Conservation (phyloP, 2,113 vertebrate genomes). For the Chamaetylas fuelleborni region DNA sequence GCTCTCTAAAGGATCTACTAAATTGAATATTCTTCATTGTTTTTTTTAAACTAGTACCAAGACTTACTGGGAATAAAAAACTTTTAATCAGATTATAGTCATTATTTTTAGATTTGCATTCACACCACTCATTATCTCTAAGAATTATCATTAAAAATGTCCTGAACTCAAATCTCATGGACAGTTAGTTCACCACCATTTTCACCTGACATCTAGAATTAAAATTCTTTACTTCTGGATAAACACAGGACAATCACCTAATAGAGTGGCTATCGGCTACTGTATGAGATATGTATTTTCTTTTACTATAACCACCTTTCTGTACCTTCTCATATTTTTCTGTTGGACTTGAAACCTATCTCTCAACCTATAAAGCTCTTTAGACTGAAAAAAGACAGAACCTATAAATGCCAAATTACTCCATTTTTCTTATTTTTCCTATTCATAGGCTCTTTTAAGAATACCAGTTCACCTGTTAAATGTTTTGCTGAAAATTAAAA, state of each 20-base stretch:
- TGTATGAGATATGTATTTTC: background rate
- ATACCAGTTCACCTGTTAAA: background rate
- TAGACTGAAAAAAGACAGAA: background rate
- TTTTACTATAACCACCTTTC: background rate
- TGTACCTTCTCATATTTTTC: background rate
- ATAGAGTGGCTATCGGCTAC: background rate
- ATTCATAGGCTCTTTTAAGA: background rate
- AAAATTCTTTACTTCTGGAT: background rate
- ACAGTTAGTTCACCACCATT: background rate
- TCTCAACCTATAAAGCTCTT: background rate
- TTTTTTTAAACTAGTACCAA: background rate
- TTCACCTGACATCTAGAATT: background rate
- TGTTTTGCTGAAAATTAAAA: background rate
- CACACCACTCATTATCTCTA: background rate
- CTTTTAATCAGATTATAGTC: background rate
- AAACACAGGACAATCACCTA: background rate
- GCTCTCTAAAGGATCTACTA: background rate
- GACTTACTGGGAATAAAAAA: background rate
- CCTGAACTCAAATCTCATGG: background rate
- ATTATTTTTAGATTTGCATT: background rate
- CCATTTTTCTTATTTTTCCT: background rate
- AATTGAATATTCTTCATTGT: background rate
- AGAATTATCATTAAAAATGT: background rate
- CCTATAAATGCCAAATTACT: background rate
- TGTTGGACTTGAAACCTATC: background rate